A percentile compares a stretch with the other conserved stretches of the same genome.
phyloP scores from a whole-genome alignment of 2,113 vertebrate species.

The Dryoscopus gambensis region DNA sequence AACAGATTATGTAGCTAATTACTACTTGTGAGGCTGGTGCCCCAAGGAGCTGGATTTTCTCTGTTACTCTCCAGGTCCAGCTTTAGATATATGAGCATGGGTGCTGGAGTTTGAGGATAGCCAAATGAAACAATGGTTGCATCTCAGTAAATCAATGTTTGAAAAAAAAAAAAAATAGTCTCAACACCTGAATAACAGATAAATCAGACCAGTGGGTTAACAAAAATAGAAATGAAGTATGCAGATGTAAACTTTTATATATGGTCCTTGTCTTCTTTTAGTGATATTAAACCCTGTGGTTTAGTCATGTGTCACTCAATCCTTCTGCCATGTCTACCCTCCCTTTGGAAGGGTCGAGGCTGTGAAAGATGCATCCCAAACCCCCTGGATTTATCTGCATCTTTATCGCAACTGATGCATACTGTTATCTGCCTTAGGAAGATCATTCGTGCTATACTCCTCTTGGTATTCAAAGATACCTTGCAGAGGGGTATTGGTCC shows the following conservation, averaged over 20 bases:
- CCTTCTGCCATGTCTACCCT: accelerated
- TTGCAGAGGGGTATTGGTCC: neutral
- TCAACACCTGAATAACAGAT: neutral
- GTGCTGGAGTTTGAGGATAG: neutral
- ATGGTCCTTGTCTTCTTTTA: neutral
- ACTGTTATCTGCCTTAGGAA: neutral
- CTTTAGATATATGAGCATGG: neutral
- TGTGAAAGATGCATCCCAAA: neutral
- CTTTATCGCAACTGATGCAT: neutral
- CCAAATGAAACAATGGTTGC: neutral
- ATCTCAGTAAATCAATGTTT: neutral
- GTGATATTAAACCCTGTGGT: neutral
- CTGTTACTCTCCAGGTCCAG: neutral
- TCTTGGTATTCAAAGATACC: neutral
- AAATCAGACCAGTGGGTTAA: neutral
- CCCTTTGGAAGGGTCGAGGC: neutral
- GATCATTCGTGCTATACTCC: neutral
- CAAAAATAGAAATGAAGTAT: neutral
- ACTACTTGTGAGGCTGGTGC: neutral
- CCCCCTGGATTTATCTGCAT: neutral
- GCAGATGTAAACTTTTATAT: neutral
- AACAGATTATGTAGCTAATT: neutral
- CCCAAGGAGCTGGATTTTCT: neutral
- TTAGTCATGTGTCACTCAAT: neutral
- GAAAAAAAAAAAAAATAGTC: neutral